Conservation (phyloP, 2,797 vertebrate genomes). For the Channa striata region DNA sequence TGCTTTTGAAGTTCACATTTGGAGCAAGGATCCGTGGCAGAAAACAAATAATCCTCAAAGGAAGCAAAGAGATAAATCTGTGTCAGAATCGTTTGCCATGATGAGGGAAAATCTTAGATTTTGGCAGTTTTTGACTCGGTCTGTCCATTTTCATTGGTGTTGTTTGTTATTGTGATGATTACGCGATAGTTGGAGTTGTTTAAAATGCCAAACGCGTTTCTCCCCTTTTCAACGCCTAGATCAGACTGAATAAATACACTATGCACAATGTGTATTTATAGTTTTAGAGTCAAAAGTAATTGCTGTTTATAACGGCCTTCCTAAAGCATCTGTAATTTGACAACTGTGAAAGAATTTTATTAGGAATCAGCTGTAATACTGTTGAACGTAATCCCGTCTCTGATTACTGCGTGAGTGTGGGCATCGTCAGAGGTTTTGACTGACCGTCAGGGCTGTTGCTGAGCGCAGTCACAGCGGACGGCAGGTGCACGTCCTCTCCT, state of each 20-base stretch:
- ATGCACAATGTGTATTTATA: slow-evolving; percentile 34
- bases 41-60: slow-evolving; percentile 4
- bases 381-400: slow-evolving; percentile 39
- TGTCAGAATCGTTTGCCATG: slow-evolving; percentile 19
- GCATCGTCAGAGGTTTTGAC: slow-evolving; percentile 28
- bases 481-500: slow-evolving; percentile 68
- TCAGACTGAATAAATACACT: slow-evolving; percentile 25
- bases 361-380: slow-evolving; percentile 32
- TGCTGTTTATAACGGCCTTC: slow-evolving; percentile 20
- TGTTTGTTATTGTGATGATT: background rate
- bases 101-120: slow-evolving; percentile 15
- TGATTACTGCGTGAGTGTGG: slow-evolving; percentile 1
- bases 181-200: background rate
- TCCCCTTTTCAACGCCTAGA: background rate
- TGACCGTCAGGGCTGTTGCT: slow-evolving; percentile 39
- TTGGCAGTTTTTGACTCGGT: slow-evolving; percentile 10
- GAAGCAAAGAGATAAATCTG: slow-evolving; percentile 5
- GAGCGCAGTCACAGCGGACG: slow-evolving; percentile 53
- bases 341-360: slow-evolving; percentile 28
- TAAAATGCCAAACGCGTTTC: slow-evolving; percentile 5
- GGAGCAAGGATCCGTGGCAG: background rate
- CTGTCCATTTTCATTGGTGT: background rate
- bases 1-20: slow-evolving; percentile 25
- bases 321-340: slow-evolving; percentile 29
- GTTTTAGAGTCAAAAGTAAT: slow-evolving; percentile 20